Base-by-base conservation (phyloP, 30 jellyfish, hydroid and myxozoan species). In the Aurelia sp. region DNA sequence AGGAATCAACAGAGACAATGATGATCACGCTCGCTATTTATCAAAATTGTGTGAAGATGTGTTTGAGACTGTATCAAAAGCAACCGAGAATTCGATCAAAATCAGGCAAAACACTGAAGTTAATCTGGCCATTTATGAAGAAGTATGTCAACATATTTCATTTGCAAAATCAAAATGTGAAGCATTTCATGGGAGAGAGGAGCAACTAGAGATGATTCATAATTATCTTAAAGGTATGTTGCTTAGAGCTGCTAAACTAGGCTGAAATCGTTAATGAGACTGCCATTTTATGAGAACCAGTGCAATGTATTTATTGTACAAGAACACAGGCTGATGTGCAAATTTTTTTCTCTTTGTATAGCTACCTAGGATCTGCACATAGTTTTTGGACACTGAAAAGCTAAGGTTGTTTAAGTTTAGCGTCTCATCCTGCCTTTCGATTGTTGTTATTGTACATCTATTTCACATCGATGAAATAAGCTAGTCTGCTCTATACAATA, bases 101-200 rank as follows among this genome's bases (percentile, higher is more conserved):
- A 91, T 64, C 47, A 77, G 89, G 70, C 59, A 77, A 64, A 44
- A 65, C n/a, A 67, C 60, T 57, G 87, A 72, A 64, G 87, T 72
- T 40, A 88, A 78, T 51, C 38, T 78, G 13, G 74, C 82, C 19
- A 52, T 78, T 47, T 78, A 47, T 47, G 96, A 88, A 62, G 96
- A 88, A 71, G 90, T 70, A 21, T 69, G 75, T 18, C 96, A 78
- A 65, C 96, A 88, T 60, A n/a, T 88, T 44, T 58, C 79, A 27
- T 88, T 88, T 53, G 96, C 96, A 17, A 77, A 70, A 71, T 67
- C 91, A 12, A 85, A 87, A 81, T 90, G 97, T 57, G 85, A 72
- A 47, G 20, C 68, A 3, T 90, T 90, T 40, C 88, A 82, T 57
- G 97, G 97, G 4, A 80, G 97, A 22, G 71, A 68, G 47, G 84